Evolutionary conservation across 2,888 invertebrate genomes (phyloP).

Genomic region (Parnassius mnemosyne): DNA sequence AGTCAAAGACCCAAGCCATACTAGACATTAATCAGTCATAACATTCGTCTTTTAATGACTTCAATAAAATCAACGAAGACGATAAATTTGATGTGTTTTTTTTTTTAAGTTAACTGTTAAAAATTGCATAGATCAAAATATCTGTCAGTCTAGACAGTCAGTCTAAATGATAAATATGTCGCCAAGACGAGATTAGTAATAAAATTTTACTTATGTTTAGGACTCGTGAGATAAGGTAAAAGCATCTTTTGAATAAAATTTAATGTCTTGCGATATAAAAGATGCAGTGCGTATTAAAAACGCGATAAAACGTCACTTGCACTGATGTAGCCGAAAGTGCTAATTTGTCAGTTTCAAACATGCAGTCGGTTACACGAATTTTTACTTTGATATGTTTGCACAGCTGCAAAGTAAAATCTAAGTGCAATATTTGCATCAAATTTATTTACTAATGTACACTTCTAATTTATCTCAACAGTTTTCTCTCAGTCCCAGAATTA

Average conservation of each 20-base stretch:
- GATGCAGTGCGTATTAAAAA: conserved; percentile 29
- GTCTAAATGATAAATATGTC: conserved; percentile 31
- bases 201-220: conserved; percentile 42
- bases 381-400: conserved; percentile 52
- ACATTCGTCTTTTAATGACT: conserved; percentile 19
- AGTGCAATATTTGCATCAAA: conserved; percentile 58
- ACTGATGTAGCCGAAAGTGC: conserved; percentile 57
- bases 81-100: conserved; percentile 10
- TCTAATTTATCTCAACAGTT: conserved; percentile 22
- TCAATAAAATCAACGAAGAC: conserved; percentile 12
- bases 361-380: conserved; percentile 64
- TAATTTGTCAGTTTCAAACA: conserved; percentile 70
- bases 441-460: conserved; percentile 19
- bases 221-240: conserved; percentile 45
- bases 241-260: conserved; percentile 40
- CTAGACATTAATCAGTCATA: conserved; percentile 18
- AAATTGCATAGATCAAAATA: conserved; percentile 5
- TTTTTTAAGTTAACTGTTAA: background rate
- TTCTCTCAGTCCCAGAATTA: too few relatives aligned
- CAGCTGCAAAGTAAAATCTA: conserved; percentile 58
- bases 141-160: conserved; percentile 1
- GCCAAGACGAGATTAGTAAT: conserved; percentile 35
- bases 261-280: conserved; percentile 7
- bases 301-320: conserved; percentile 49
- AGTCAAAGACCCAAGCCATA: conserved; percentile 5